Base-by-base conservation (phyloP, 64 coral and sea anemone genomes). In the Pocillopora verrucosa region DNA sequence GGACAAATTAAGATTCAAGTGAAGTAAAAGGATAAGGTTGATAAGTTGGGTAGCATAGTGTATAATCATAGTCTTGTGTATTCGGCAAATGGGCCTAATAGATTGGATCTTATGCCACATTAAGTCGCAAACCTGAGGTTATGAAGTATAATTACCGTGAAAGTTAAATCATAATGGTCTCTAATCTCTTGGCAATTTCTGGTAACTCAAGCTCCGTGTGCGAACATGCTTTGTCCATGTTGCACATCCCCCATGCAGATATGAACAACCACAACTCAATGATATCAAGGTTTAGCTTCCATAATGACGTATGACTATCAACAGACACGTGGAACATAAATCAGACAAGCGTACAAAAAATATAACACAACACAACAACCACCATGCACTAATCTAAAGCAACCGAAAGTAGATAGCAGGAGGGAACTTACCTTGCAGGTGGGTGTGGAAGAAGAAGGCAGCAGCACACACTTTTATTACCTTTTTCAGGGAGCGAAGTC, bases 381-480 rank as follows among this genome's bases (percentile, higher is more conserved):
- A 45, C 41, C 41, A n/a, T n/a, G n/a, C 41, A 45, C 41, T 45
- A n/a, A n/a, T 6, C 2, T 45, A 45, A 45, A 45, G n/a, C 41
- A 45, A 45, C 41, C 85, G 89, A 59, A 91, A 58, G 10, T 77
- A 91, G 13, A 80, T 34, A 25, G 90, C 75, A 45, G 6, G 41
- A n/a, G n/a, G n/a, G n/a, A n/a, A n/a, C n/a, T n/a, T 80, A 87
- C 90, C 90, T 61, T 76, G 82, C 26, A 87, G n/a, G 35, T 92
- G 90, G 10, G 89, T 77, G 56, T 91, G n/a, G n/a, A n/a, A n/a
- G 89, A 59, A 91, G 72, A 14, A 86, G 85, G 13, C n/a, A n/a
- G 80, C 58, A 25, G 90, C 75, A 73, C 87, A 87, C 0, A 92
- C 72, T 25, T 87, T 87, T 15, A 92, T 80, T 80, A n/a, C 90